Evolutionary conservation across 2,797 vertebrate species (phyloP).

Genomic region (Melanotaenia trifasciata): DNA sequence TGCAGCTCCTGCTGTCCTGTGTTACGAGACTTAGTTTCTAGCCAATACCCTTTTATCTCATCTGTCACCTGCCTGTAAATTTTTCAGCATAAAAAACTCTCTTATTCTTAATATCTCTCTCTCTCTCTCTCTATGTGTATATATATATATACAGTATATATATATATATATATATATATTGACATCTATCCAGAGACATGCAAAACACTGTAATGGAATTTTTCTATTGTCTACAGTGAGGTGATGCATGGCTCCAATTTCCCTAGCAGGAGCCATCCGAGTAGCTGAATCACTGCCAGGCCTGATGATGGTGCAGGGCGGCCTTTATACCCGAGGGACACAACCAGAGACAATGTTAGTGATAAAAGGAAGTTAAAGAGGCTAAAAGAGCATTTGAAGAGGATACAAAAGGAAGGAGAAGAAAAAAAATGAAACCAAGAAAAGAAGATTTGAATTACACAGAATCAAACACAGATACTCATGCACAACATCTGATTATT

Average conservation of each 20-base stretch:
- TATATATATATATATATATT: conserved; percentile 36
- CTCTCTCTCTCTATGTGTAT: background rate
- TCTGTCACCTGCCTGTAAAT: conserved; percentile 52
- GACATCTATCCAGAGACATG: conserved; percentile 57
- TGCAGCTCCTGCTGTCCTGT: conserved; percentile 28
- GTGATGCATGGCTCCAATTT: conserved; percentile 77
- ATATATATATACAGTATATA: conserved; percentile 41
- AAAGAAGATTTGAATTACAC: background rate
- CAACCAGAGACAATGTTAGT: background rate
- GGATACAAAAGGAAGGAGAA: background rate
- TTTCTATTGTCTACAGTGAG: conserved; percentile 60
- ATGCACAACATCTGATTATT: background rate
- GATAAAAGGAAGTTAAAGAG: conserved; percentile 1
- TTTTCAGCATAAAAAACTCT: conserved; percentile 66
- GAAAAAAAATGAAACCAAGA: background rate
- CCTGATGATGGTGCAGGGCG: conserved; percentile 25
- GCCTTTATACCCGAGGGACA: conserved; percentile 25
- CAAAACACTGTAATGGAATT: conserved; percentile 73
- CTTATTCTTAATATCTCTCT: conserved; percentile 36
- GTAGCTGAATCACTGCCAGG: conserved; percentile 41
- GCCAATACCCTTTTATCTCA: conserved; percentile 71
- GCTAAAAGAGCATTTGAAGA: conserved; percentile 5
- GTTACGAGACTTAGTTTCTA: conserved; percentile 67
- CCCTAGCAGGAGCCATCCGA: conserved; percentile 58
- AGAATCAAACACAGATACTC: background rate